Conservation (phyloP, 2,797 vertebrate species). For the Sternotherus odoratus region DNA sequence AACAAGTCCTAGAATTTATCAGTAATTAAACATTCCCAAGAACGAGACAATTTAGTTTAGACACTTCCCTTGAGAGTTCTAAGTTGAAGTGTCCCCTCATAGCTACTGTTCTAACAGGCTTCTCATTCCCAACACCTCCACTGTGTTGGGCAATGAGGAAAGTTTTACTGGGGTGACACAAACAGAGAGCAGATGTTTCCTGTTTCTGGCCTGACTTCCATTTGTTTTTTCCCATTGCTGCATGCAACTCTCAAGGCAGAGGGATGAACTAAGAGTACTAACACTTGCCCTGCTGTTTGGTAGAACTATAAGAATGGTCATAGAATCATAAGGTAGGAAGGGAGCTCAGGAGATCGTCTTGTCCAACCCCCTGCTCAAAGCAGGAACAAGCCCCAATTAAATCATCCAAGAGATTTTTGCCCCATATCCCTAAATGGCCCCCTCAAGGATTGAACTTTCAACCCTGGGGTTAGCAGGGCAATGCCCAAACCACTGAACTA, state of each 20-base stretch:
- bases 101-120: slow-evolving; percentile 63
- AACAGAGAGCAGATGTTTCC: slow-evolving; percentile 74
- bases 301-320: slow-evolving; percentile 39
- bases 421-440: no score
- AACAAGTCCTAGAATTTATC: not conserved
- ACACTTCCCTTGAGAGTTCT: slow-evolving; percentile 41
- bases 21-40: slow-evolving; percentile 50
- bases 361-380: no score
- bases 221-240: slow-evolving; percentile 71
- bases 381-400: no score
- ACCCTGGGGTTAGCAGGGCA: no score
- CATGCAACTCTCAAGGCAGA: slow-evolving; percentile 47
- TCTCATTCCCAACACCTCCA: slow-evolving; percentile 63
- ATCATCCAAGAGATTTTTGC: no score
- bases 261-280: slow-evolving; percentile 61
- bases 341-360: no score
- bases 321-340: no score
- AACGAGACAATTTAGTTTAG: slow-evolving; percentile 12
- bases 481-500: no score
- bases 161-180: slow-evolving; percentile 67
- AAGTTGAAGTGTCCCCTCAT: slow-evolving; percentile 52
- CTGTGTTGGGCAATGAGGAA: slow-evolving; percentile 58
- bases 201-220: slow-evolving; percentile 72
- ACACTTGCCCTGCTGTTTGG: slow-evolving; percentile 68
- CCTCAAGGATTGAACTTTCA: no score